Evolutionary conservation across 2,113 vertebrate species (phyloP).

Genomic region (Anhinga anhinga): DNA sequence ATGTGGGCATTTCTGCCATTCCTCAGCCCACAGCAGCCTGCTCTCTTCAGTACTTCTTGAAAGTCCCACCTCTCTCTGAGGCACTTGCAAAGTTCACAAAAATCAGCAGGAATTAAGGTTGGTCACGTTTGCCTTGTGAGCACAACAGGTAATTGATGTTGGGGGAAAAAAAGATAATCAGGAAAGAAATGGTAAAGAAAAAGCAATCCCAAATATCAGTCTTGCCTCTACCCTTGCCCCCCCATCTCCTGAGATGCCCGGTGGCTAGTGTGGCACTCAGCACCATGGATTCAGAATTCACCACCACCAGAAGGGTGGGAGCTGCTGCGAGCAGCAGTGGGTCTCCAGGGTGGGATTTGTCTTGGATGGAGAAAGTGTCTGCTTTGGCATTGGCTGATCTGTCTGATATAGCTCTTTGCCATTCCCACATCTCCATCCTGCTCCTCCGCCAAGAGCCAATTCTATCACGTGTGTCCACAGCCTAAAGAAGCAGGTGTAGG

Average conservation of each 20-base stretch:
- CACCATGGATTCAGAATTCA: not conserved
- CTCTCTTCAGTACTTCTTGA: rapidly evolving
- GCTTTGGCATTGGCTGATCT: not conserved
- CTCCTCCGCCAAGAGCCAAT: not conserved
- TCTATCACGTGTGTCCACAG: not conserved
- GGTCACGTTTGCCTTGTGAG: not conserved
- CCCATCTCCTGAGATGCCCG: not conserved
- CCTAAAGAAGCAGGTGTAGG: not conserved
- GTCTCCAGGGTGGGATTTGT: not conserved
- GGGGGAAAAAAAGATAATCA: not conserved
- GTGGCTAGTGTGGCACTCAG: rapidly evolving
- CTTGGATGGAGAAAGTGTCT: not conserved
- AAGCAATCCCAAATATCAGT: not conserved
- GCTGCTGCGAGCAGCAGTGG: not conserved
- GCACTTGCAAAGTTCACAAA: not conserved
- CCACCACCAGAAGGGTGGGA: not conserved
- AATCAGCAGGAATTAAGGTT: not conserved
- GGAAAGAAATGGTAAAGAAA: not conserved
- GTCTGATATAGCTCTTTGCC: not conserved
- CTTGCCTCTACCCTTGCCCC: not conserved
- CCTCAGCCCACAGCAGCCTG: not conserved
- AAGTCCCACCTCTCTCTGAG: not conserved
- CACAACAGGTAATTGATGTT: not conserved
- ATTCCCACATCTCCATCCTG: not conserved
- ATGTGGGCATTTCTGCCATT: slow-evolving; percentile 36